These are phyloP conservation scores for Candoia aspera DNA, from an alignment of 2,113 vertebrate species.

Conservation along the genomic window DNA sequence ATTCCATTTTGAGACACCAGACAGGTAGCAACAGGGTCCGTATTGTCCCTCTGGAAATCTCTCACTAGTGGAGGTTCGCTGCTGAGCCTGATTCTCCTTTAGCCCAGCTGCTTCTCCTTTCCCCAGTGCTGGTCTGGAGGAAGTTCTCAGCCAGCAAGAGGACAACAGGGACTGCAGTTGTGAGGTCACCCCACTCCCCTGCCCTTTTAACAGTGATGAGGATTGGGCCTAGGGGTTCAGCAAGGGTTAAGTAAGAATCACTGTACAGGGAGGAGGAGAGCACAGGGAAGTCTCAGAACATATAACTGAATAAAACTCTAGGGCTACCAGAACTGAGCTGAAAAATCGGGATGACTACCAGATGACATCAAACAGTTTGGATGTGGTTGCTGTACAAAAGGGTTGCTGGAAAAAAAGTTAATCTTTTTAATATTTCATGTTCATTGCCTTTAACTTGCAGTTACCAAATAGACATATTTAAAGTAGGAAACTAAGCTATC, in stretches of 20 bases:
- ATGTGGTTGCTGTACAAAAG: neutral
- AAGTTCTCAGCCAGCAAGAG: neutral
- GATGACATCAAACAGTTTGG: neutral
- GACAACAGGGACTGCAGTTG: neutral
- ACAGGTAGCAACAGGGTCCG: neutral
- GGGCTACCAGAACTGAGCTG: neutral
- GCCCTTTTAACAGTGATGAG: neutral
- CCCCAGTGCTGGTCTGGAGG: neutral
- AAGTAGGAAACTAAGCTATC: neutral
- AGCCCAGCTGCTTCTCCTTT: neutral
- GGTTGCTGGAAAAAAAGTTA: neutral
- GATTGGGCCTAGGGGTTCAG: neutral
- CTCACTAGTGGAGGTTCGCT: neutral
- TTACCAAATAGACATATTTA: neutral
- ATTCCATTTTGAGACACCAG: neutral
- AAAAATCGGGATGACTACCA: neutral
- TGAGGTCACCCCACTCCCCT: neutral
- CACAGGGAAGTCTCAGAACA: neutral
- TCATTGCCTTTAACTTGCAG: neutral
- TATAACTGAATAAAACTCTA: neutral
- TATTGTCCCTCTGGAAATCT: neutral
- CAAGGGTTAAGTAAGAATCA: neutral
- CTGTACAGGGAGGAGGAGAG: neutral
- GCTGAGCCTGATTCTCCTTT: neutral
- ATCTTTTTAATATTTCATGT: neutral